phyloP scores from a whole-genome alignment of 1,140 invertebrate genomes.

The Cotesia chilonis region DNA sequence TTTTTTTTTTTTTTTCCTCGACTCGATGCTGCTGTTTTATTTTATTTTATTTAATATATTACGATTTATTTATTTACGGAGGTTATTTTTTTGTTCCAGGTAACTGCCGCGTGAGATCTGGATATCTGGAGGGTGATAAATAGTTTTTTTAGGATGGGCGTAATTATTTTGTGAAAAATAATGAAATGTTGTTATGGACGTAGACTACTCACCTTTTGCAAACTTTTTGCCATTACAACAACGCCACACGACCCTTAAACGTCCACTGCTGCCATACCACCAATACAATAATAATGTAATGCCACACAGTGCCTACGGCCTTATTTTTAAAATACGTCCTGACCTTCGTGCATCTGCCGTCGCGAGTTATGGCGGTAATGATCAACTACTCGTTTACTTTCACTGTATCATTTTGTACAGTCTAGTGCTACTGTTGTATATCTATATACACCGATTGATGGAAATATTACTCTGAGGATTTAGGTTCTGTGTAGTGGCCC shows the following conservation, averaged over 20 bases:
- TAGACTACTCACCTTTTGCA: constrained; percentile 65
- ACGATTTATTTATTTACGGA: no score
- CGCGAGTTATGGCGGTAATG: constrained; percentile 53
- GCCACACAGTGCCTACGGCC: constrained; percentile 63
- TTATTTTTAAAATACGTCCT: constrained; percentile 67
- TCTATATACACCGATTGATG: no score
- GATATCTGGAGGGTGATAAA: background rate
- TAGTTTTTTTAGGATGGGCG: no score
- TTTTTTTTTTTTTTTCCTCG: constrained; percentile 11
- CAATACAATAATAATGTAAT: constrained; percentile 39
- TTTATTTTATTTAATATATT: no score
- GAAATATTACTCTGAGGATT: no score
- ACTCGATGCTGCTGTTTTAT: background rate
- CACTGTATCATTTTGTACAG: background rate
- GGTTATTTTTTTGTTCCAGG: no score
- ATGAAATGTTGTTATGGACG: constrained; percentile 37
- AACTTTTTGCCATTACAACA: constrained; percentile 69
- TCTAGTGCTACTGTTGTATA: background rate
- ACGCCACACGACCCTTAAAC: constrained; percentile 68
- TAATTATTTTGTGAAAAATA: background rate
- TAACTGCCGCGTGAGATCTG: no score
- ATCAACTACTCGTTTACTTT: constrained; percentile 21
- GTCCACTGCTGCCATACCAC: constrained; percentile 59
- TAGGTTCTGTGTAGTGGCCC: no score
- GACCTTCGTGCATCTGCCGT: constrained; percentile 65